Conservation (phyloP, 2,888 invertebrate species). For the Galerucella pusilla region DNA sequence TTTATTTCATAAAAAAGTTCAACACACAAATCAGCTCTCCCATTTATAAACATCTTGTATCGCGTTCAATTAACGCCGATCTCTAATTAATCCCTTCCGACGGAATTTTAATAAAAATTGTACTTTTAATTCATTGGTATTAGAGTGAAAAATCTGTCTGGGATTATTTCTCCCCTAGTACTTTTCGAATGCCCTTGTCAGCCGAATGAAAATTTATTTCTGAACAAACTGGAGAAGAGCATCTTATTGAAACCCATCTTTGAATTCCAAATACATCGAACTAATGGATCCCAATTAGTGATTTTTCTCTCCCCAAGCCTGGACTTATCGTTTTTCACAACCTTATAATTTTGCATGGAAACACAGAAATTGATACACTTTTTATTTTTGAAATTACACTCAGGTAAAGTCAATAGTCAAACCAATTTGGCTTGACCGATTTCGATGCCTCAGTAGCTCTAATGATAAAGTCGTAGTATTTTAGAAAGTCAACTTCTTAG, state of each 20-base stretch:
- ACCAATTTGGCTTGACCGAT: too few relatives aligned
- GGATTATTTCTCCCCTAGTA: slow-evolving; percentile 24
- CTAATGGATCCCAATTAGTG: slow-evolving; percentile 35
- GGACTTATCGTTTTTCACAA: slow-evolving; percentile 36
- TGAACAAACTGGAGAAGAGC: slow-evolving; percentile 23
- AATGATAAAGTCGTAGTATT: too few relatives aligned
- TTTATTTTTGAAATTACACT: too few relatives aligned
- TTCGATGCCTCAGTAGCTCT: too few relatives aligned
- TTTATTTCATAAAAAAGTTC: background rate
- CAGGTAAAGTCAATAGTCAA: too few relatives aligned
- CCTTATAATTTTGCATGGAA: too few relatives aligned
- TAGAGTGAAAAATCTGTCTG: slow-evolving; percentile 25
- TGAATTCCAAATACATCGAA: slow-evolving; percentile 34
- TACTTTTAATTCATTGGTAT: slow-evolving; percentile 29
- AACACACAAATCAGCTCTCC: background rate
- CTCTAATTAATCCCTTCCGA: slow-evolving; percentile 15
- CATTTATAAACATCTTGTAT: background rate
- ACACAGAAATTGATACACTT: too few relatives aligned
- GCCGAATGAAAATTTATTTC: slow-evolving; percentile 36
- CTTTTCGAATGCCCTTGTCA: slow-evolving; percentile 24
- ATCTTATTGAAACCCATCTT: slow-evolving; percentile 36
- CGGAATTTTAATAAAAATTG: slow-evolving; percentile 24
- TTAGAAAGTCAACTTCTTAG: too few relatives aligned
- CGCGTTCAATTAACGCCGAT: slow-evolving; percentile 21
- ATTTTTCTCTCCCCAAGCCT: slow-evolving; percentile 22